Percentiles rank a stretch among this genome's conserved stretches.
These are phyloP conservation scores for Drosophila incognita DNA, from an alignment of 2,888 invertebrate genomes.

Conservation along the genomic window DNA sequence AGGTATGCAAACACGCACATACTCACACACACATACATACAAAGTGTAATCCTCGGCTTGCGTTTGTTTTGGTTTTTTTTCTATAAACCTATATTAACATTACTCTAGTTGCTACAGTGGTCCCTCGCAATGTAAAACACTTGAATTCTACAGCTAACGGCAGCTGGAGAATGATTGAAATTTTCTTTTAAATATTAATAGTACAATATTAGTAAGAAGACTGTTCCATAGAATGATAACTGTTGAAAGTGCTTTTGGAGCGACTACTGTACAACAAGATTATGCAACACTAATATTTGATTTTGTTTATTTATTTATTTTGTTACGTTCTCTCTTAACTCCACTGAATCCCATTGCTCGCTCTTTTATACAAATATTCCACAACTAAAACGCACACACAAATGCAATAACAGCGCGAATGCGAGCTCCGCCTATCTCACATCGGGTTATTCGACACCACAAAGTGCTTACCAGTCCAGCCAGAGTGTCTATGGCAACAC, in stretches of 20 bases:
- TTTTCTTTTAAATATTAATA: not conserved
- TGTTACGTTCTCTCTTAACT: slow-evolving; percentile 42
- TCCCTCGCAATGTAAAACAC: not conserved
- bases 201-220: not conserved
- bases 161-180: not conserved
- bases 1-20: slow-evolving; percentile 64
- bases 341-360: slow-evolving; percentile 18
- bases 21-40: not conserved
- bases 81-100: slow-evolving; percentile 11
- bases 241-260: not conserved
- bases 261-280: slow-evolving; percentile 2
- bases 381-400: slow-evolving; percentile 27
- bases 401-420: slow-evolving; percentile 82
- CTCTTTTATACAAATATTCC: slow-evolving; percentile 4
- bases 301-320: slow-evolving; percentile 14
- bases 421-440: slow-evolving; percentile 85
- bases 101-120: not conserved
- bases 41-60: slow-evolving; percentile 6
- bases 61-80: slow-evolving; percentile 23
- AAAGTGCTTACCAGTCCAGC: slow-evolving; percentile 85
- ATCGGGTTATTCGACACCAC: slow-evolving; percentile 85
- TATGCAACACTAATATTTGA: slow-evolving; percentile 18
- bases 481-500: slow-evolving; percentile 85
- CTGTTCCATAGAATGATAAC: not conserved
- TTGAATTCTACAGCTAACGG: not conserved